Conservation (phyloP, 2,797 vertebrate genomes). For the Linurgus olivaceus region DNA sequence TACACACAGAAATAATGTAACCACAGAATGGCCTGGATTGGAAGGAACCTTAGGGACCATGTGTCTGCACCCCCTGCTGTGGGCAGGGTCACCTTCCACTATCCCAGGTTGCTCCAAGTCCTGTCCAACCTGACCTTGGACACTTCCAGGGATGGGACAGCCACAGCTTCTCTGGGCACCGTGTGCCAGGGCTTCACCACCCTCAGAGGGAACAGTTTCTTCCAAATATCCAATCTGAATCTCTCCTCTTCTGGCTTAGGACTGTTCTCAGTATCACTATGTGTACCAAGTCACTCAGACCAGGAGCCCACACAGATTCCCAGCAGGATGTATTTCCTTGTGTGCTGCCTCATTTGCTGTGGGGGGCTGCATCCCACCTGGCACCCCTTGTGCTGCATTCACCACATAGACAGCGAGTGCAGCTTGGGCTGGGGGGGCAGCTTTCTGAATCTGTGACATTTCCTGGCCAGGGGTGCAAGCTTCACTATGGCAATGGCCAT, state of each 20-base stretch:
- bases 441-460: neutral
- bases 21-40: neutral
- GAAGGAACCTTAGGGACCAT: neutral
- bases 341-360: neutral
- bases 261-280: too few relatives aligned
- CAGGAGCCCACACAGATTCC: neutral
- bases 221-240: neutral
- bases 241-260: neutral
- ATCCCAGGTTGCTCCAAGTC: neutral
- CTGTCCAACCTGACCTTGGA: fast-evolving
- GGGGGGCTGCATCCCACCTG: neutral
- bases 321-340: neutral
- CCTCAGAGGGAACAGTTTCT: neutral
- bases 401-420: neutral
- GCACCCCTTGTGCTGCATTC: neutral
- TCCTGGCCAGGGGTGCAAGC: neutral
- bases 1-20: neutral
- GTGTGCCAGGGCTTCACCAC: neutral
- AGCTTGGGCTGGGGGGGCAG: neutral
- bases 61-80: fast-evolving
- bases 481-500: neutral
- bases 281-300: fast-evolving
- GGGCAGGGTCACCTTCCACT: neutral
- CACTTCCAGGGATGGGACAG: neutral
- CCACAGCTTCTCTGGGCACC: fast-evolving